Percentiles rank a stretch among this genome's conserved stretches.
These are phyloP conservation scores for Dufourea novaeangliae DNA, from an alignment of 1,140 invertebrate species.

Conservation along the genomic window DNA sequence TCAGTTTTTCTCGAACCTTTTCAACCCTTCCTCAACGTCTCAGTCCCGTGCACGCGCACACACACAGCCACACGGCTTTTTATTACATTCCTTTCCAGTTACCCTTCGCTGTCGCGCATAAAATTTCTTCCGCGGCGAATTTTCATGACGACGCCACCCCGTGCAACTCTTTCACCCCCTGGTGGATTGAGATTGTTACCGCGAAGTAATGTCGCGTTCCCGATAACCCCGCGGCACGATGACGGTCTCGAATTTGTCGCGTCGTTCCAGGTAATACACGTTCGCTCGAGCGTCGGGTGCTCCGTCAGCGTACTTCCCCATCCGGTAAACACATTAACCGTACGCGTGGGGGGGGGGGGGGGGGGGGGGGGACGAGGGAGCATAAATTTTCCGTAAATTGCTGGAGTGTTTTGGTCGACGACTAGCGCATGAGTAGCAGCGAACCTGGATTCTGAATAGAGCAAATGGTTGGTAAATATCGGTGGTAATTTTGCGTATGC, in stretches of 20 bases:
- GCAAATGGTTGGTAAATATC: not conserved
- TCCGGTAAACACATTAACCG: not conserved
- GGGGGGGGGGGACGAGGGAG: too few species aligned
- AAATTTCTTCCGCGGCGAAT: constrained; percentile 7
- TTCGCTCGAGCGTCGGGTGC: not conserved
- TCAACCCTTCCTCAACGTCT: not conserved
- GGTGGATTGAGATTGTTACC: constrained; percentile 16
- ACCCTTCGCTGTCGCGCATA: not conserved
- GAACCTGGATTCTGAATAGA: too few species aligned
- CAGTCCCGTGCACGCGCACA: too few species aligned
- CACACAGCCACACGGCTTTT: too few species aligned
- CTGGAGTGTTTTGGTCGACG: not conserved
- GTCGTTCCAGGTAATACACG: not conserved
- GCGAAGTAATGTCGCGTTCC: not conserved
- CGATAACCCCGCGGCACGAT: constrained; percentile 3
- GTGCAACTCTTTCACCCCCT: not conserved
- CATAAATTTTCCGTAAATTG: constrained; percentile 1
- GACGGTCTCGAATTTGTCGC: constrained; percentile 13
- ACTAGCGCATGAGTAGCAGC: too few species aligned
- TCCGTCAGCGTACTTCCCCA: not conserved
- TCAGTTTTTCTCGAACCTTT: not conserved
- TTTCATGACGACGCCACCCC: not conserved
- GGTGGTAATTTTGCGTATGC: not conserved
- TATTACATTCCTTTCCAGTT: constrained; percentile 9
- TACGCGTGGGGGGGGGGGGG: too few species aligned